Evolutionary conservation across 1,140 invertebrate species (phyloP).

Genomic region (Drosophila arawakana): DNA sequence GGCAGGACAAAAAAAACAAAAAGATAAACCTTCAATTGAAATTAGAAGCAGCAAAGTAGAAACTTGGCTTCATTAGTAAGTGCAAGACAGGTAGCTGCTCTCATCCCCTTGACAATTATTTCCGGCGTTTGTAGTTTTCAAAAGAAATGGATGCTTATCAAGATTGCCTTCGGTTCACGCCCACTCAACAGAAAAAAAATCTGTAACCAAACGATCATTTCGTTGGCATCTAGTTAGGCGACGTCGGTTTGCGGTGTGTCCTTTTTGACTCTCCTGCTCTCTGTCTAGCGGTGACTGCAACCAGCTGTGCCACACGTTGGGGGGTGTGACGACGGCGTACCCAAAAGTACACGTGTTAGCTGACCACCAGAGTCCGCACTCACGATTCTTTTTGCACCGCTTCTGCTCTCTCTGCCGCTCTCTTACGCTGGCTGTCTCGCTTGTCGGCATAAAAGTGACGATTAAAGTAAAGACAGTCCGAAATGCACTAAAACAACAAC

Average conservation of each 20-base stretch:
- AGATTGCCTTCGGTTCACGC: constrained; percentile 64
- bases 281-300: not conserved
- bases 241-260: constrained; percentile 60
- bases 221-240: constrained; percentile 69
- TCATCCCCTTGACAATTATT: constrained; percentile 72
- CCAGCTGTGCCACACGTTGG: constrained; percentile 65
- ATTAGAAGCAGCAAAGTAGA: constrained; percentile 27
- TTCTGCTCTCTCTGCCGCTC: not conserved
- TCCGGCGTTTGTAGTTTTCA: constrained; percentile 54
- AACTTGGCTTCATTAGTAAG: constrained; percentile 61
- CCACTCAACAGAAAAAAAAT: constrained; percentile 38
- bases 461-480: constrained; percentile 46
- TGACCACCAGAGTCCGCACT: constrained; percentile 37
- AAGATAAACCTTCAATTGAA: constrained; percentile 1
- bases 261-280: constrained; percentile 34
- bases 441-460: constrained; percentile 56
- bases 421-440: not conserved
- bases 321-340: constrained; percentile 43
- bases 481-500: constrained; percentile 20
- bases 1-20: constrained; percentile 28
- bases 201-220: constrained; percentile 56
- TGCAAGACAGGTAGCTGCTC: constrained; percentile 65
- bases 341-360: constrained; percentile 61
- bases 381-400: not conserved
- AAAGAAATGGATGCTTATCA: constrained; percentile 63